Percentiles rank a stretch among this genome's conserved stretches.
phyloP scores from a whole-genome alignment of 2,797 vertebrate genomes.

The Chloroceryle inda region DNA sequence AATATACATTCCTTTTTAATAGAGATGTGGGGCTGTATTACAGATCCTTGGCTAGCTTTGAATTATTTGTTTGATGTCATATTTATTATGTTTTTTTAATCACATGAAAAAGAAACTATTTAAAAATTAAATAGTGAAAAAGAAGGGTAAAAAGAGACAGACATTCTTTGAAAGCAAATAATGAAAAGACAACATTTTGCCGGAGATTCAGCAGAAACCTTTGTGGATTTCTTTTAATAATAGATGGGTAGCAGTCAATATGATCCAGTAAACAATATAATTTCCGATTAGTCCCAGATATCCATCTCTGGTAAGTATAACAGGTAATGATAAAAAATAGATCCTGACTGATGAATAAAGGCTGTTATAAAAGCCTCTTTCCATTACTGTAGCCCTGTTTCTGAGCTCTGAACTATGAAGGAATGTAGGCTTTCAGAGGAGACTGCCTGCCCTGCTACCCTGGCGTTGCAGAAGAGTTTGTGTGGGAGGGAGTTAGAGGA shows the following conservation, averaged over 20 bases:
- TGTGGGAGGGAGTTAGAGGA: neutral
- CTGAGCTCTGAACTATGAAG: neutral
- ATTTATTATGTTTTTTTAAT: constrained; percentile 66
- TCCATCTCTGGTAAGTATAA: neutral
- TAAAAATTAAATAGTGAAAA: constrained; percentile 62
- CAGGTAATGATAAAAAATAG: neutral
- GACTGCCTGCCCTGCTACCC: neutral
- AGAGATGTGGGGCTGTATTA: constrained; percentile 24
- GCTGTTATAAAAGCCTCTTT: neutral
- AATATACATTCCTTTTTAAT: constrained; percentile 44
- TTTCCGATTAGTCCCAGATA: constrained; percentile 2
- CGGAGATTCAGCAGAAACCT: constrained; percentile 13
- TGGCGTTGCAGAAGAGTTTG: neutral
- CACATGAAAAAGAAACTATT: constrained; percentile 51
- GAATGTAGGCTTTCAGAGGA: neutral
- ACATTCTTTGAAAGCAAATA: constrained; percentile 50
- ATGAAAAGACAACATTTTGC: constrained; percentile 31
- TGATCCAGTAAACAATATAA: neutral
- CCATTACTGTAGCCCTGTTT: neutral
- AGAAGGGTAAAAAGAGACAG: constrained; percentile 20
- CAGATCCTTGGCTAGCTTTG: constrained; percentile 47
- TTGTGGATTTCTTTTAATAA: neutral
- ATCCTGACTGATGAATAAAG: neutral
- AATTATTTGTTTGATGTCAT: constrained; percentile 64
- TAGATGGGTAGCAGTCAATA: neutral